Percentiles rank a stretch among this genome's conserved stretches.
These are phyloP conservation scores for Torymus aiolomorphi DNA, from an alignment of 2,888 invertebrate species.

Conservation along the genomic window DNA sequence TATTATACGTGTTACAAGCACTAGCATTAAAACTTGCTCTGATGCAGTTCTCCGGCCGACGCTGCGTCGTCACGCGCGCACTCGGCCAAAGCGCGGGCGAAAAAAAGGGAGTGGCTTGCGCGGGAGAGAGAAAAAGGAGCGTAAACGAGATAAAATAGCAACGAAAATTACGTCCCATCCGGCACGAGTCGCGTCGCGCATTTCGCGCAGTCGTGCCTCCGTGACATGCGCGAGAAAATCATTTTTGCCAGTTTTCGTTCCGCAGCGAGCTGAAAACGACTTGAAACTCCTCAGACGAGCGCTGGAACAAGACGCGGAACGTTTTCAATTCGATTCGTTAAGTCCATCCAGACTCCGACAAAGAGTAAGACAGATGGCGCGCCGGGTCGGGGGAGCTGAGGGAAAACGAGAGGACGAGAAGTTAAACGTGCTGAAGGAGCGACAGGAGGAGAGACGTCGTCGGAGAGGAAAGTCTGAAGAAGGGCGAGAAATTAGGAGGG, in stretches of 20 bases:
- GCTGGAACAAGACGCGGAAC: neutral
- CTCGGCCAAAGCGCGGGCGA: neutral
- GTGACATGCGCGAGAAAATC: conserved; percentile 25
- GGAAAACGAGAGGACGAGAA: no score
- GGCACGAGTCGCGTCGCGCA: neutral
- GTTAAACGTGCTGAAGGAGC: no score
- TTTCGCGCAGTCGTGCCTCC: no score
- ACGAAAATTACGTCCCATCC: conserved; percentile 25
- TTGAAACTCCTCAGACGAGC: conserved; percentile 9
- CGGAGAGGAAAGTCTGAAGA: neutral
- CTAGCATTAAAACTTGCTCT: no score
- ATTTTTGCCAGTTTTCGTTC: conserved; percentile 27
- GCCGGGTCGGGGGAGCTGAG: no score
- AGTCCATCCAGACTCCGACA: neutral
- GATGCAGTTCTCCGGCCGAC: no score
- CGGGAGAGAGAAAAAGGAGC: neutral
- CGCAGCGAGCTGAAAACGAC: neutral
- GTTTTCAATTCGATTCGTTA: conserved; percentile 51
- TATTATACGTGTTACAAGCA: no score
- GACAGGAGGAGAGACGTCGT: no score
- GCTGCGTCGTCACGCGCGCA: no score
- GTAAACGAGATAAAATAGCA: conserved; percentile 11
- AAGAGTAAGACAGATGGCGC: no score
- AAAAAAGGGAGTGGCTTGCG: neutral
- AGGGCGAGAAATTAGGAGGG: neutral